These are phyloP conservation scores for Andrena minutula DNA, from an alignment of 2,888 invertebrate species.

Conservation along the genomic window DNA sequence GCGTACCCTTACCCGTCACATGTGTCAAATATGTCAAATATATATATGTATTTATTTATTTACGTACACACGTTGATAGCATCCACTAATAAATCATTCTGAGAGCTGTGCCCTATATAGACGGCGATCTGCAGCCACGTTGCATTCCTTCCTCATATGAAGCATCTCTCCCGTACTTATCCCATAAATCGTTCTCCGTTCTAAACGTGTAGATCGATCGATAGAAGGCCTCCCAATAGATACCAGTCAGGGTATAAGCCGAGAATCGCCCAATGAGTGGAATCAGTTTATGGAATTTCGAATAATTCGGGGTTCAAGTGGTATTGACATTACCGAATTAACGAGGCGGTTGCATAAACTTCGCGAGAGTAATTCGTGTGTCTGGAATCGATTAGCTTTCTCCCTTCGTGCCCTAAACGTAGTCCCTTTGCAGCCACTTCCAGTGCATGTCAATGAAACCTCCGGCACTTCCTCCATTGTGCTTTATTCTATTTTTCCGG, in stretches of 20 bases:
- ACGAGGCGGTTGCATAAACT: constrained; percentile 65
- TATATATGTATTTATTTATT: not conserved
- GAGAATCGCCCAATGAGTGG: constrained; percentile 42
- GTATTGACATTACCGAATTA: constrained; percentile 63
- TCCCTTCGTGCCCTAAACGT: constrained; percentile 18
- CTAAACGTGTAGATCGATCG: not conserved
- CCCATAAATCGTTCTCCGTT: not conserved
- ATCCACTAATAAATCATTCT: constrained; percentile 48
- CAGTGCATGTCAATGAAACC: constrained; percentile 27
- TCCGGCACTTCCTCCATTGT: constrained; percentile 2
- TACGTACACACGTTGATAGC: constrained; percentile 44
- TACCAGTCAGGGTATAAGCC: constrained; percentile 45
- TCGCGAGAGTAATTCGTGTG: constrained; percentile 63
- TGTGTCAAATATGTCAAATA: not conserved
- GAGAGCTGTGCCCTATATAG: constrained; percentile 59
- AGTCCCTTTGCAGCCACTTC: constrained; percentile 34
- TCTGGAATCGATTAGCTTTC: constrained; percentile 65
- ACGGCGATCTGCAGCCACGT: constrained; percentile 67
- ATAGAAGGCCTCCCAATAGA: not conserved
- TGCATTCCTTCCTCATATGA: constrained; percentile 61
- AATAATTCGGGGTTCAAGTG: constrained; percentile 64
- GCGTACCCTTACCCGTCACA: not conserved
- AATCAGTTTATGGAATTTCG: constrained; percentile 44
- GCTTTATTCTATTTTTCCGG: not conserved
- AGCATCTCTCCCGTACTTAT: constrained; percentile 31